Evolutionary conservation across 92 coral and sea anemone species (phyloP), one percentile per base, ranked within the genome.

Genomic region (Palythoa heliodiscus): DNA sequence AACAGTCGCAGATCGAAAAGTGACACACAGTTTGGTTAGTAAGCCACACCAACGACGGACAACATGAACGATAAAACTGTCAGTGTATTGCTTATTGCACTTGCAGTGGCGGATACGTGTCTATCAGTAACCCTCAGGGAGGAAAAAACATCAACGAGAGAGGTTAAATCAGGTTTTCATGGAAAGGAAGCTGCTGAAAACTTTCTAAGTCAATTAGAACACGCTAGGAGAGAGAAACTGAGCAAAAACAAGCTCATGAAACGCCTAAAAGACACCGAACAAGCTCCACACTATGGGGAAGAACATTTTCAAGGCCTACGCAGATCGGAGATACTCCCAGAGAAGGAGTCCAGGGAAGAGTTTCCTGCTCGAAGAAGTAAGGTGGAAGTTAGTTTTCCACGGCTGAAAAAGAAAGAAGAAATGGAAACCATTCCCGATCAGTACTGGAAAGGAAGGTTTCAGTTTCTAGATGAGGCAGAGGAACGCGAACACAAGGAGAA

Each of bases 371-470:
- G 72, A 35, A 67, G 47, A 5, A 68, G 58, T 39, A 43, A 52
- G 63, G 50, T 80, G 13, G 84, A 80, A 16, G 58, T 39, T 20
- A 66, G 9, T 17, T 25, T 23, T 11, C 81, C 23, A 43, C 54
- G 48, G 72, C 48, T 39, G 43, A 19, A 63, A 19, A 80, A 80
- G 73, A 80, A 66, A 14, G 84, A 80, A 64, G 84, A 80, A 4
- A 40, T 67, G 73, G 74, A 66, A 50, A 61, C 66, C 4, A 47
- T 38, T 37, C 84, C 84, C 19, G 81, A 76, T 53, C 84, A 80
- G 58, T 80, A 66, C 10, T 80, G 84, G 84, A 80, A 80, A 68
- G 84, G 84, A 66, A 66, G 84, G 47, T 80, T 64, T 48, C 38
- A 40, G 17, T 66, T 43, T 80, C 20, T 80, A 63, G 73, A 67